Percentiles rank a stretch among this genome's conserved stretches.
These are phyloP conservation scores for Lophura nycthemera DNA, from an alignment of 2,113 vertebrate genomes.

Conservation along the genomic window DNA sequence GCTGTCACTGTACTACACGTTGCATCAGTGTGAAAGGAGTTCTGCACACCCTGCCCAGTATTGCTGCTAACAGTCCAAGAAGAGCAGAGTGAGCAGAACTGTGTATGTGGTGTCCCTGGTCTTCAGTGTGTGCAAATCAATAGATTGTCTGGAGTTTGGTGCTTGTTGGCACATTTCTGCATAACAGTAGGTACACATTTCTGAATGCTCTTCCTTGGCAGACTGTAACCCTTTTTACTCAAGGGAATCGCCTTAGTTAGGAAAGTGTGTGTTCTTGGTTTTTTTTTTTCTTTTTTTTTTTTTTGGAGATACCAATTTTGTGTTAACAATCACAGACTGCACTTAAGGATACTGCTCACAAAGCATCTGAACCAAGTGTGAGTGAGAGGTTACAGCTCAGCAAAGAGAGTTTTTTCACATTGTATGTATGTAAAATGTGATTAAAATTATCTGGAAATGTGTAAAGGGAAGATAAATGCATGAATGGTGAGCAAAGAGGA, in stretches of 20 bases:
- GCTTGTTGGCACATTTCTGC: accelerated
- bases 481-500: not conserved
- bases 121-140: not conserved
- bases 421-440: not conserved
- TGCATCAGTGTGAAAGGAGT: not conserved
- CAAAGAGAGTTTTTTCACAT: not conserved
- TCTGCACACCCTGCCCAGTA: not conserved
- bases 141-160: not conserved
- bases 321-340: not conserved
- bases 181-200: not conserved
- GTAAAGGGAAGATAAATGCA: not conserved
- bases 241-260: not conserved
- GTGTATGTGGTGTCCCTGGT: accelerated
- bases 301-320: not conserved
- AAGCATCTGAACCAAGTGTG: not conserved
- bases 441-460: not conserved
- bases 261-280: not conserved
- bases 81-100: not conserved
- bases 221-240: not conserved
- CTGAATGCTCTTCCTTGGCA: not conserved
- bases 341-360: accelerated
- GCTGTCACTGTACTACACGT: not conserved
- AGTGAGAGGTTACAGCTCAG: not conserved
- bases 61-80: not conserved
- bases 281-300: not conserved